Percentiles rank a stretch among this genome's conserved stretches.
phyloP scores from a whole-genome alignment of 2,888 invertebrate species.

The Fabriciana adippe region DNA sequence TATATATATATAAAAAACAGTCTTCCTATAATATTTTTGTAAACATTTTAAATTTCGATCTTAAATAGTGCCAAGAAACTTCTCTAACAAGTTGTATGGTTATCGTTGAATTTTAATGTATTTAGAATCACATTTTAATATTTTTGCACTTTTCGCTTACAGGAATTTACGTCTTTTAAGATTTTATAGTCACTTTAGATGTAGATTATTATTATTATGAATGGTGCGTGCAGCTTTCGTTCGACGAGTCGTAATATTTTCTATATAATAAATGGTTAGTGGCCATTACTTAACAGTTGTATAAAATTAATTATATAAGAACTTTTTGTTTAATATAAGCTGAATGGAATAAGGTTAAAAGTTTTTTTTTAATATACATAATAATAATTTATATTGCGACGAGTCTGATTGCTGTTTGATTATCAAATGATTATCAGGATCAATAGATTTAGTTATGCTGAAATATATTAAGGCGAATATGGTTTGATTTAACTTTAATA shows the following conservation, averaged over 20 bases:
- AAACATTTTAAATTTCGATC: constrained; percentile 15
- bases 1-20: constrained; percentile 4
- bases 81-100: constrained; percentile 1
- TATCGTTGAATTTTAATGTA: not conserved
- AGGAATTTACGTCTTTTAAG: constrained; percentile 22
- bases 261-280: not conserved
- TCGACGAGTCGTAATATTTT: constrained; percentile 4
- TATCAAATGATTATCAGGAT: too few species aligned
- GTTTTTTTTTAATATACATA: too few species aligned
- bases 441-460: too few species aligned
- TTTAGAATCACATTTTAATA: constrained; percentile 14
- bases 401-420: too few species aligned
- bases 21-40: constrained; percentile 26
- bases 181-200: constrained; percentile 20
- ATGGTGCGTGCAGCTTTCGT: constrained; percentile 9
- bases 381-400: too few species aligned
- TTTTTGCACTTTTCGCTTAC: constrained; percentile 12
- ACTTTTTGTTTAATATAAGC: not conserved
- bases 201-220: constrained; percentile 17
- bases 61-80: constrained; percentile 13
- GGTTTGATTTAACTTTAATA: too few species aligned
- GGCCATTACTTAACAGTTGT: not conserved
- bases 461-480: too few species aligned
- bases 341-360: not conserved
- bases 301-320: not conserved